Evolutionary conservation across 2,797 vertebrate species (phyloP), one percentile per base, ranked within the genome.

Genomic region (Coranthus polyacanthus): DNA sequence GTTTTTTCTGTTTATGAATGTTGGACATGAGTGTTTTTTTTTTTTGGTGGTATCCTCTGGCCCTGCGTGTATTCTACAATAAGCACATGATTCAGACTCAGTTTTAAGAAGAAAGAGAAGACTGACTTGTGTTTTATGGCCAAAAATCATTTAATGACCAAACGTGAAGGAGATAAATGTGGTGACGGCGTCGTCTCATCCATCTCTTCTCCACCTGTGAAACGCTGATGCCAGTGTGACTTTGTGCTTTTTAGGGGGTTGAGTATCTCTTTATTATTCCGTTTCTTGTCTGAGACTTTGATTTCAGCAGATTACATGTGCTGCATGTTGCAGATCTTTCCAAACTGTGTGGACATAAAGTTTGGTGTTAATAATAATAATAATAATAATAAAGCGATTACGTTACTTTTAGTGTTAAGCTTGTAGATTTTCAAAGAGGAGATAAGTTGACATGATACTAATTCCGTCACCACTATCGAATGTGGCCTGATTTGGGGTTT

Each of bases 271-370:
- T 73, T 61, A 32, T 45, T 45, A 61, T 61, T 68, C 42, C 8
- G 1, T 81, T 70, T 77, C 53, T 55, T 66, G 37, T 72, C 67
- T 41, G 42, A 65, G 64, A 82, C 13, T 58, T 62, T 44, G 1
- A 45, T 61, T 67, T 72, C 56, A 57, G 50, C 68, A 70, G 51
- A 62, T 81, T 49, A 65, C 37, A 46, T 46, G 36, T 38, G 65
- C 79, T 65, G 74, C 79, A 87, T 86, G 81, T 77, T 66, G 74
- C 68, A 79, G 65, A 75, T 81, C 63, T 72, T 78, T 22, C 62
- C 61, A 41, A 74, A 61, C 21, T 72, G 68, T 82, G 66, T 81
- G 56, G 61, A 36, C 41, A 54, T 0, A 46, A 32, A 59, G 56
- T 64, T 75, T 70, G 74, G 67, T 46, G 61, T 78, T 52, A 61